Evolutionary conservation across 92 coral and sea anemone species (phyloP), one percentile per base, ranked within the genome.

Genomic region (Nematostella vectensis): DNA sequence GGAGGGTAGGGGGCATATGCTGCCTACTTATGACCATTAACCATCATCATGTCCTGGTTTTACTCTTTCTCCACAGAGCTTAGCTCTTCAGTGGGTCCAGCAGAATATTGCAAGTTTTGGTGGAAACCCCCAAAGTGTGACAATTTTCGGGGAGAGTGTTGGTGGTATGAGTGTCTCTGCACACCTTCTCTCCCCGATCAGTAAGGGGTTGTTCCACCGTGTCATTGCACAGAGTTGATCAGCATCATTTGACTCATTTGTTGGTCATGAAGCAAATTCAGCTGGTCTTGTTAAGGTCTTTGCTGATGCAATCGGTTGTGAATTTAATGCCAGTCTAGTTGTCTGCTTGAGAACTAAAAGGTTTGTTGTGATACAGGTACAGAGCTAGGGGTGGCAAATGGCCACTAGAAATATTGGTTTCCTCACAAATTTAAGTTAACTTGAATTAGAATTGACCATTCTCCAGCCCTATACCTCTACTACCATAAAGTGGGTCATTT

Each of bases 101-200:
- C 10, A 51, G 16, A 51, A 51, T 31, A 51, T 51, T 22, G 3
- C 20, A 3, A n/a, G 10, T 27, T 51, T 51, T 31, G 57, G 57
- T 22, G 57, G 57, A 16, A 31, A 9, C 29, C 26, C 2, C 27
- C 2, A 21, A 6, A 9, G 13, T 8, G 28, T 51, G 3, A 51
- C 57, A 27, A 9, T 51, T 3, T 51, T 51, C 29, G 57, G 57
- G n/a, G 57, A 51, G 26, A 51, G 57, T 51, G 57, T 31, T 22
- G 57, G 57, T 6, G 57, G 26, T 6, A 51, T 9, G 26, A 17
- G 26, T 8, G 28, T 51, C 4, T 21, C 26, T 8, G 2, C 27
- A 16, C 57, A 51, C 27, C 24, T 51, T 3, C 26, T 51, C 26
- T 17, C 26, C 27, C 57, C 27, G 2, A 2, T 4, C 26, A 51